A percentile compares a stretch with the other conserved stretches of the same genome.
phyloP scores from a whole-genome alignment of 2,888 invertebrate genomes.

The Linnaemya vulpina region DNA sequence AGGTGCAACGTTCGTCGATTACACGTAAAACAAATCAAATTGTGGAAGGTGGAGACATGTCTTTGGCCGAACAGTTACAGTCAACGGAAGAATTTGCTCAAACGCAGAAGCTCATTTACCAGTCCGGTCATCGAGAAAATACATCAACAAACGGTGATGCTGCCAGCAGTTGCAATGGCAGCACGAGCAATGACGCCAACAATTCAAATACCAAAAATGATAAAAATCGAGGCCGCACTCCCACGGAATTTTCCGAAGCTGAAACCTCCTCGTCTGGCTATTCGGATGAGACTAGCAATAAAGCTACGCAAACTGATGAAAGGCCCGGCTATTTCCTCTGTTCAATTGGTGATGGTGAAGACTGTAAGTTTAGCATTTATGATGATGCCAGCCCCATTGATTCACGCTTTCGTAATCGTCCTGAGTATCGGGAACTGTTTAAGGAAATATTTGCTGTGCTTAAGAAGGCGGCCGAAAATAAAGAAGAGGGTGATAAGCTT shows the following conservation, averaged over 20 bases:
- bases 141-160: slow-evolving; percentile 78
- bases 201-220: slow-evolving; percentile 68
- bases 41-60: slow-evolving; percentile 75
- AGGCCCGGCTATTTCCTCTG: slow-evolving; percentile 92
- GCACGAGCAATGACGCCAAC: slow-evolving; percentile 67
- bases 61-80: slow-evolving; percentile 87
- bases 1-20: slow-evolving; percentile 88
- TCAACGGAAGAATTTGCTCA: slow-evolving; percentile 89
- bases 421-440: slow-evolving; percentile 91
- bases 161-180: slow-evolving; percentile 69
- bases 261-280: slow-evolving; percentile 93
- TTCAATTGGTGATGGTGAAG: slow-evolving; percentile 93
- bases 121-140: slow-evolving; percentile 54
- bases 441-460: slow-evolving; percentile 92
- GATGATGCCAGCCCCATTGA: slow-evolving; percentile 91
- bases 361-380: slow-evolving; percentile 93
- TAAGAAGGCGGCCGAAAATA: slow-evolving; percentile 92
- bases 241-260: slow-evolving; percentile 92
- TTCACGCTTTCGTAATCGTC: slow-evolving; percentile 91
- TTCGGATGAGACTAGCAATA: slow-evolving; percentile 92
- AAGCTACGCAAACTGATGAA: slow-evolving; percentile 91
- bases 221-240: slow-evolving; percentile 86
- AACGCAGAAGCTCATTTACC: slow-evolving; percentile 72
- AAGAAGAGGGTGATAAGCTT: slow-evolving; percentile 90
- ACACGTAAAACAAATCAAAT: slow-evolving; percentile 84